These are phyloP conservation scores for Numenius arquata DNA, from an alignment of 2,113 vertebrate species.

Conservation along the genomic window DNA sequence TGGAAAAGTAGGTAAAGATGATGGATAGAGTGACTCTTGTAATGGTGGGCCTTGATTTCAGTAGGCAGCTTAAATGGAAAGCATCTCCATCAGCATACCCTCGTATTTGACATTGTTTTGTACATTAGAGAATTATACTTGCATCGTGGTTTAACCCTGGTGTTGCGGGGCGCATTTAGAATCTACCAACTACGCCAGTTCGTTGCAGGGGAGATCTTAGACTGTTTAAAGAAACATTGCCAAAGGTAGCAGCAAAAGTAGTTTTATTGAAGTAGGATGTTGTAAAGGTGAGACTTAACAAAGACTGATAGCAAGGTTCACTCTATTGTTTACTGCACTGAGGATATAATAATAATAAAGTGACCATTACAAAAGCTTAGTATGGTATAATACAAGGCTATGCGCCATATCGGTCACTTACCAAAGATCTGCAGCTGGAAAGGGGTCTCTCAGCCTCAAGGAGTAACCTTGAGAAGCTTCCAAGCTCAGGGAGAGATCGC, in stretches of 20 bases:
- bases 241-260: background rate
- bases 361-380: background rate
- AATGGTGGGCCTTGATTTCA: background rate
- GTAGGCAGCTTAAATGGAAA: background rate
- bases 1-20: background rate
- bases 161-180: background rate
- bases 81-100: background rate
- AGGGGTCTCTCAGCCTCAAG: background rate
- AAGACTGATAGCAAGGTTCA: background rate
- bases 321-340: background rate
- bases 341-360: background rate
- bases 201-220: accelerated
- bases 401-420: accelerated
- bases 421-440: background rate
- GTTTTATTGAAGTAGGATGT: background rate
- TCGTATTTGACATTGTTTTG: background rate
- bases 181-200: background rate
- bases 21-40: background rate
- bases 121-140: background rate
- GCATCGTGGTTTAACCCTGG: background rate
- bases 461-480: background rate
- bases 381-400: background rate
- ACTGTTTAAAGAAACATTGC: background rate
- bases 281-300: background rate
- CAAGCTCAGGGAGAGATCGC: background rate